phyloP scores from a whole-genome alignment of 2,113 vertebrate species.

The Lipophrys pholis region DNA sequence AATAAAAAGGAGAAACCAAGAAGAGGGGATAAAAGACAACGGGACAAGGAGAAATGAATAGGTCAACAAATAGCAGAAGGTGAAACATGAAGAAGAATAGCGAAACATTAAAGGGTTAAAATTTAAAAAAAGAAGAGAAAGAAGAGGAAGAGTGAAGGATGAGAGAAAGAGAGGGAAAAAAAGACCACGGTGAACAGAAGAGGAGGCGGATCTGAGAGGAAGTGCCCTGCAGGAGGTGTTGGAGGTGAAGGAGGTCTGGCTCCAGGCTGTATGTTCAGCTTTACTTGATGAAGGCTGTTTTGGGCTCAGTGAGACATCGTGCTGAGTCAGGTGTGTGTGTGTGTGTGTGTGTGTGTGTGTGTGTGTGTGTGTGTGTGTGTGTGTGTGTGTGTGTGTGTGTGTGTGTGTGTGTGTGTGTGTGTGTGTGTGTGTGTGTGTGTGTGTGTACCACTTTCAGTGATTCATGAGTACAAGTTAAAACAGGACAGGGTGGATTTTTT shows the following conservation, averaged over 20 bases:
- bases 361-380: conserved; percentile 17
- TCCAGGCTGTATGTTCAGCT: conserved; percentile 71
- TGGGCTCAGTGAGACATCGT: conserved; percentile 25
- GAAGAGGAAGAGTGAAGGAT: background rate
- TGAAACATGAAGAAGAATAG: no score
- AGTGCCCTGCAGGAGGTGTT: conserved; percentile 46
- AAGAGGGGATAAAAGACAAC: background rate
- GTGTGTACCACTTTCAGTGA: background rate
- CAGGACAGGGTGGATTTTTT: background rate
- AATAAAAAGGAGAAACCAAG: background rate
- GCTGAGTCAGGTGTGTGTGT: conserved; percentile 63
- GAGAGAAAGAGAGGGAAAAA: background rate
- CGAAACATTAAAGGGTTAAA: background rate
- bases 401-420: conserved; percentile 49
- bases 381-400: conserved; percentile 31
- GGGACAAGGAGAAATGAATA: background rate
- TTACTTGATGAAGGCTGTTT: conserved; percentile 61
- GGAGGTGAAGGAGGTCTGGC: conserved; percentile 55
- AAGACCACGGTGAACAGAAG: background rate
- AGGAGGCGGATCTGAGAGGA: conserved; percentile 36
- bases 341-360: conserved; percentile 41
- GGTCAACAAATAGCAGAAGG: background rate
- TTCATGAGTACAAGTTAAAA: conserved; percentile 18
- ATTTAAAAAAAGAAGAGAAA: no score
- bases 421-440: conserved; percentile 37